phyloP scores from a whole-genome alignment of 2,888 invertebrate species.

The Leptinotarsa juncta region DNA sequence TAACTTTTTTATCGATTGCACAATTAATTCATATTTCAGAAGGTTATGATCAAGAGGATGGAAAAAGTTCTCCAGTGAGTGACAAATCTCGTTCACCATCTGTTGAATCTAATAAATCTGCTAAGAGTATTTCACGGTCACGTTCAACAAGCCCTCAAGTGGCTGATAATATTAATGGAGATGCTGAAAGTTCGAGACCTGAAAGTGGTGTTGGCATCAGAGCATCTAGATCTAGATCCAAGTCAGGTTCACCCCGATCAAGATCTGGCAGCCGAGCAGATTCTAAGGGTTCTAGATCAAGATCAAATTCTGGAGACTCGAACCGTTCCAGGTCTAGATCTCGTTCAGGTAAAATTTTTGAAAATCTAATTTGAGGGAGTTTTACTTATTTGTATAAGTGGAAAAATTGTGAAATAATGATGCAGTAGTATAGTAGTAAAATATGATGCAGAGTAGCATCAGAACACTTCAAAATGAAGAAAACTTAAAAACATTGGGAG shows the following conservation, averaged over 20 bases:
- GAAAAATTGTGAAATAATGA: too few relatives aligned
- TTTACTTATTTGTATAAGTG: too few relatives aligned
- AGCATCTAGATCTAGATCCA: slow-evolving; percentile 59
- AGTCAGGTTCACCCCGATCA: slow-evolving; percentile 47
- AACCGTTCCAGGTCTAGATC: slow-evolving; percentile 51
- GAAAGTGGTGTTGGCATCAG: slow-evolving; percentile 49
- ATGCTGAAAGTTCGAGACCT: slow-evolving; percentile 52
- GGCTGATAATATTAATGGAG: slow-evolving; percentile 41
- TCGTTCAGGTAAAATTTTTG: slow-evolving; percentile 42
- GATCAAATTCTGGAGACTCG: slow-evolving; percentile 55
- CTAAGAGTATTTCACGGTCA: slow-evolving; percentile 35
- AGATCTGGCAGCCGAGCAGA: slow-evolving; percentile 43
- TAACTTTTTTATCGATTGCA: slow-evolving; percentile 5
- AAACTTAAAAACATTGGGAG: too few relatives aligned
- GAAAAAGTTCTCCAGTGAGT: slow-evolving; percentile 42
- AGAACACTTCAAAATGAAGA: too few relatives aligned
- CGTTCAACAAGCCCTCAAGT: slow-evolving; percentile 38
- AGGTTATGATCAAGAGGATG: slow-evolving; percentile 35
- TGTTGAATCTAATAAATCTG: slow-evolving; percentile 50
- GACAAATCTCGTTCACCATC: slow-evolving; percentile 54
- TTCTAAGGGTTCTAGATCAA: slow-evolving; percentile 50
- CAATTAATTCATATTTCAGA: slow-evolving; percentile 36
- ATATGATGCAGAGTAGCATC: too few relatives aligned
- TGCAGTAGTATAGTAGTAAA: too few relatives aligned
- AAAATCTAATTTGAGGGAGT: neutral